These are phyloP conservation scores for Pluvianellus socialis DNA, from an alignment of 2,113 vertebrate genomes.

Conservation along the genomic window DNA sequence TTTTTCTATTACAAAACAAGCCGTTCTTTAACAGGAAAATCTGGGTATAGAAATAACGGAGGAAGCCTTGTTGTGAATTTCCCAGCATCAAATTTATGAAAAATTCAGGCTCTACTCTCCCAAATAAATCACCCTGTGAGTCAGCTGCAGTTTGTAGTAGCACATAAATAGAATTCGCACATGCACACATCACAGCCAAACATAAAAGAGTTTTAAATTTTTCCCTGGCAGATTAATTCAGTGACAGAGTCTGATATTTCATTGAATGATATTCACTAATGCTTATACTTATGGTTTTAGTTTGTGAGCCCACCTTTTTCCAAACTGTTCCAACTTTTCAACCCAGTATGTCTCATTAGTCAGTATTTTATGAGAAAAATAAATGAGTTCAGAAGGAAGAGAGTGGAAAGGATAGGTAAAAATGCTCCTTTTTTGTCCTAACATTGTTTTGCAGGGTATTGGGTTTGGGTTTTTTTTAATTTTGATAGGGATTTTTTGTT, in stretches of 20 bases:
- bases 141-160: not conserved
- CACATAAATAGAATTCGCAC: not conserved
- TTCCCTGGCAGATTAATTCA: not conserved
- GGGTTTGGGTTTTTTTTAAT: not conserved
- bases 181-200: not conserved
- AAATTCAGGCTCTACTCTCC: not conserved
- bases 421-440: not conserved
- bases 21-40: not conserved
- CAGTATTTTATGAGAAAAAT: not conserved
- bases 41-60: not conserved
- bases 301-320: not conserved
- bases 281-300: not conserved
- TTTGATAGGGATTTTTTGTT: accelerated
- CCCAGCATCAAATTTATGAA: not conserved
- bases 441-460: not conserved
- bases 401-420: not conserved
- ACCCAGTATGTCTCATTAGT: not conserved
- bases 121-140: not conserved
- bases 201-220: not conserved
- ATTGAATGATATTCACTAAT: not conserved
- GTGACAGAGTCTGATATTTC: not conserved
- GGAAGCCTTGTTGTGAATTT: not conserved
- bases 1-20: not conserved
- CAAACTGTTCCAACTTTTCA: not conserved
- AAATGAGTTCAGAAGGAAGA: not conserved